Evolutionary conservation across 2,888 invertebrate genomes (phyloP).

Genomic region (Oxyteleia sp.): DNA sequence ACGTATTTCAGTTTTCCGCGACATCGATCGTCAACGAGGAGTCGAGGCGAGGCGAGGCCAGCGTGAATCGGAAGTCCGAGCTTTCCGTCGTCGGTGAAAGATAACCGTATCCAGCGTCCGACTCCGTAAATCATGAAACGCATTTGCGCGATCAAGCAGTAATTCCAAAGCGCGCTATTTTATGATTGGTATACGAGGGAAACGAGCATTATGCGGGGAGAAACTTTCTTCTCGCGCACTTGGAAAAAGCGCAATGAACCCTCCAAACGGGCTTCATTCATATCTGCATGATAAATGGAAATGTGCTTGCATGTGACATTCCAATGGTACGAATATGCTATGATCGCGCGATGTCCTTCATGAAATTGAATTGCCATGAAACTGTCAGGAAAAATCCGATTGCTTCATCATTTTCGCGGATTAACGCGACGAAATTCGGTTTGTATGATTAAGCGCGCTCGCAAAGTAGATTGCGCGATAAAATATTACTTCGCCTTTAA

Average conservation of each 20-base stretch:
- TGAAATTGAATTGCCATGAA: conserved; percentile 68
- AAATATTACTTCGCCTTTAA: conserved; percentile 22
- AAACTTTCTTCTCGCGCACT: conserved; percentile 54
- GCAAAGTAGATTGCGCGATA: conserved; percentile 37
- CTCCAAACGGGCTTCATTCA: conserved; percentile 64
- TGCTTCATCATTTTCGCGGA: conserved; percentile 65
- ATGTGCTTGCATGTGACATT: conserved; percentile 69
- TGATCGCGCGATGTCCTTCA: conserved; percentile 64
- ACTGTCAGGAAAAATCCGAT: conserved; percentile 68
- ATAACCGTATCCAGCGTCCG: conserved; percentile 55
- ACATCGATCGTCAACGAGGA: conserved; percentile 69
- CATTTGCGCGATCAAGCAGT: conserved; percentile 70
- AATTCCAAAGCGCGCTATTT: conserved; percentile 70
- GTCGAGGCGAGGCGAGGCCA: conserved; percentile 15
- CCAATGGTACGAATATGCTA: conserved; percentile 68
- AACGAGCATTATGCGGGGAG: background rate
- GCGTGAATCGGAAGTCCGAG: conserved; percentile 58
- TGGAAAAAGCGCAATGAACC: conserved; percentile 71
- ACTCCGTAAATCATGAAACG: conserved; percentile 63
- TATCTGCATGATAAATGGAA: conserved; percentile 71
- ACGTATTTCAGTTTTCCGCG: conserved; percentile 60
- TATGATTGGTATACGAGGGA: conserved; percentile 56
- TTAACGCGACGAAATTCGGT: conserved; percentile 59
- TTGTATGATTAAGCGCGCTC: conserved; percentile 56
- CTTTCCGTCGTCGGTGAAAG: conserved; percentile 60